These are phyloP conservation scores for Crioceris asparagi DNA, from an alignment of 2,888 invertebrate species.

Conservation along the genomic window DNA sequence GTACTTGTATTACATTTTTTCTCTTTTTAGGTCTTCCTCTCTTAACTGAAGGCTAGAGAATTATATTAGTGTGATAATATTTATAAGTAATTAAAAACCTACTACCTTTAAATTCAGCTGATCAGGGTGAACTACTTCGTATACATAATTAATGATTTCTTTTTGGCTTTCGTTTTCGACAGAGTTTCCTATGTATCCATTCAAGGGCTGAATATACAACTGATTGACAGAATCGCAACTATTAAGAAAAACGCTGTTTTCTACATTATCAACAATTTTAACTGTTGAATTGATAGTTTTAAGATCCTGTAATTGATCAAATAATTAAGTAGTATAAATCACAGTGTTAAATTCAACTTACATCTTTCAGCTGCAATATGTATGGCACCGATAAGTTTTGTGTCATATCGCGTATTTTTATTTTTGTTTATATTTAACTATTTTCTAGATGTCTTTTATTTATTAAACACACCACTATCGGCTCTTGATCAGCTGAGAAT, in stretches of 20 bases:
- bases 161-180: no score
- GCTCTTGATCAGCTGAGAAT: no score
- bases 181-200: no score
- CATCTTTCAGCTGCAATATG: conserved; percentile 14
- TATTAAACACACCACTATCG: no score
- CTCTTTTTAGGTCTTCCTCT: conserved; percentile 29
- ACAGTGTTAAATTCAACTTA: conserved; percentile 5
- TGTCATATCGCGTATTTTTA: no score
- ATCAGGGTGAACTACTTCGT: conserved; percentile 31
- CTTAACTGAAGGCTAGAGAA: conserved; percentile 11
- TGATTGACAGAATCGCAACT: conserved; percentile 4
- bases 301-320: conserved; percentile 10
- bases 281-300: conserved; percentile 14
- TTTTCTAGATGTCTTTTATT: no score
- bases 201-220: conserved; percentile 5
- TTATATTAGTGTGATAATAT: no score
- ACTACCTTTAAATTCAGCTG: conserved; percentile 30
- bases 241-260: conserved; percentile 2
- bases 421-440: no score
- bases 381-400: conserved; percentile 14
- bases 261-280: conserved; percentile 3
- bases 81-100: no score
- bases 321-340: conserved; percentile 1
- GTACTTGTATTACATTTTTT: conserved; percentile 13
- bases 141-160: conserved; percentile 20